These are phyloP conservation scores for Zaprionus bogoriensis DNA, from an alignment of 2,888 invertebrate genomes.

Conservation along the genomic window DNA sequence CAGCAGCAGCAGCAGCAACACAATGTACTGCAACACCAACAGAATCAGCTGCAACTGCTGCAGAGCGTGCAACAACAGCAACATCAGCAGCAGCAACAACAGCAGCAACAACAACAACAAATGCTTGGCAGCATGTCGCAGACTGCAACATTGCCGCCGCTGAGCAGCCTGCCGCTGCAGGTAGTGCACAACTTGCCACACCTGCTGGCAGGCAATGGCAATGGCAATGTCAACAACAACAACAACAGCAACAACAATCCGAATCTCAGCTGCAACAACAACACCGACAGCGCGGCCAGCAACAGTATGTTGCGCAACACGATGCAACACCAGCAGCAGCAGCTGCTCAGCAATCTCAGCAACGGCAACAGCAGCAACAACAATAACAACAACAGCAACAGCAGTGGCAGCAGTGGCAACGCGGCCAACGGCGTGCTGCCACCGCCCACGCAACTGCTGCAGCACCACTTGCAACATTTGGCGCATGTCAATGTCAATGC, in stretches of 20 bases:
- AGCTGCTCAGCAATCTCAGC: constrained; percentile 58
- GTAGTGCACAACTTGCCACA: constrained; percentile 83
- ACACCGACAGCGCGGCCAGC: constrained; percentile 35
- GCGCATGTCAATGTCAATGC: constrained; percentile 80
- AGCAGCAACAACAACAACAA: constrained; percentile 76
- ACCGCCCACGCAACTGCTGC: constrained; percentile 81
- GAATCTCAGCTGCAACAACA: constrained; percentile 50
- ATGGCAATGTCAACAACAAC: constrained; percentile 30
- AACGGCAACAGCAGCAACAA: constrained; percentile 60
- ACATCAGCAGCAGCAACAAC: constrained; percentile 74
- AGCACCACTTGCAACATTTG: constrained; percentile 82
- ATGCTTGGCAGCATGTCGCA: constrained; percentile 79
- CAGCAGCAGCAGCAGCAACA: constrained; percentile 64
- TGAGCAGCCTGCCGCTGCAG: constrained; percentile 81
- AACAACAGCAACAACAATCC: constrained; percentile 32
- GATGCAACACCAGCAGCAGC: constrained; percentile 75
- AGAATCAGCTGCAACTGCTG: constrained; percentile 77
- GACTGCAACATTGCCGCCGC: constrained; percentile 76
- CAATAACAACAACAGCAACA: constrained; percentile 46
- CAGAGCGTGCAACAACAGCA: constrained; percentile 72
- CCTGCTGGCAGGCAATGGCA: constrained; percentile 65
- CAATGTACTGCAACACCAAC: constrained; percentile 72
- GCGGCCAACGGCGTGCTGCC: constrained; percentile 54
- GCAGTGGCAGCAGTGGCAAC: constrained; percentile 35
- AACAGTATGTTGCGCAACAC: constrained; percentile 71